These are phyloP conservation scores for Digitonthophagus gazella DNA, from an alignment of 2,888 invertebrate genomes.

Conservation along the genomic window DNA sequence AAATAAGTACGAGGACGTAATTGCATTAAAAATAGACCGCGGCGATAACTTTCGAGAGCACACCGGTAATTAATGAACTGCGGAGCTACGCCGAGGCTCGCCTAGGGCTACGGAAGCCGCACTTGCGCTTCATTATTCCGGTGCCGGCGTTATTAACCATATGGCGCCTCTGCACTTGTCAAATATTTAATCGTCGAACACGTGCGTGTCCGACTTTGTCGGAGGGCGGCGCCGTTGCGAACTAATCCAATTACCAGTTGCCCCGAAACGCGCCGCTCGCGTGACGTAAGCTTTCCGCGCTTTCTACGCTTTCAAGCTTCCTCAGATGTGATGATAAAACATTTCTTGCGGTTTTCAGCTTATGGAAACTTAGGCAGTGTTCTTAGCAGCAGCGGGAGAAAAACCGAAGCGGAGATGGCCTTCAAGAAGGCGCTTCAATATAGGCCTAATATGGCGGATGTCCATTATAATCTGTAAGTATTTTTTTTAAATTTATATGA, in stretches of 20 bases:
- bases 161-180: constrained; percentile 15
- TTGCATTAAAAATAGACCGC: neutral
- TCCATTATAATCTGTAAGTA: constrained; percentile 98
- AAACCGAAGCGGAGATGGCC: constrained; percentile 86
- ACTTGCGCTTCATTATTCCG: constrained; percentile 13
- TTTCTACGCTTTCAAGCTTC: neutral
- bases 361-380: constrained; percentile 97
- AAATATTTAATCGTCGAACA: constrained; percentile 26
- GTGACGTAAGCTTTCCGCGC: neutral
- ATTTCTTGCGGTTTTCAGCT: constrained; percentile 61
- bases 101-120: neutral
- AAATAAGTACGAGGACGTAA: neutral
- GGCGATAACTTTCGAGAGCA: neutral
- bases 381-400: constrained; percentile 83
- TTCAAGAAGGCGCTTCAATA: constrained; percentile 86
- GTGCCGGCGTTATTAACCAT: constrained; percentile 9
- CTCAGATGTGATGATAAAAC: neutral
- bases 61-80: neutral
- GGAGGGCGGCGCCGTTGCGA: neutral
- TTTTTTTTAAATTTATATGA: constrained; percentile 3
- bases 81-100: neutral
- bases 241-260: neutral
- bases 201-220: neutral
- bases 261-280: neutral
- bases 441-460: constrained; percentile 97